These are phyloP conservation scores for Hydrolagus affinis DNA, from an alignment of 2,113 vertebrate species.

Conservation along the genomic window DNA sequence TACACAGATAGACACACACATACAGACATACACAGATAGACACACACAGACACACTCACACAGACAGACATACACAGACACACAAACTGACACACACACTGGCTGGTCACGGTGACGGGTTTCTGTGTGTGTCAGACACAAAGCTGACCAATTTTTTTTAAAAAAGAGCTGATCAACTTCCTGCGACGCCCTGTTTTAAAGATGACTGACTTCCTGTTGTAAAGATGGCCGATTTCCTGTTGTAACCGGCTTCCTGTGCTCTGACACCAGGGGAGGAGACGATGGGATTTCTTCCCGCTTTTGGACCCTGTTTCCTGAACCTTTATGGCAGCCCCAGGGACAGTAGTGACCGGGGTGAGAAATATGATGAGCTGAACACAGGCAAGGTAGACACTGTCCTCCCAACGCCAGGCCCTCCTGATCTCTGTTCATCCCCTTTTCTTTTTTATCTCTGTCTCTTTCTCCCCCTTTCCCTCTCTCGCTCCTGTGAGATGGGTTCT, in stretches of 20 bases:
- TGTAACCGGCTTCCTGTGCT: background rate
- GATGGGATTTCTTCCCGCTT: slow-evolving; percentile 48
- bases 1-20: too few species aligned
- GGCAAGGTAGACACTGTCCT: slow-evolving; percentile 22
- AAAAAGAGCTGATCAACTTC: background rate
- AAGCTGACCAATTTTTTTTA: background rate
- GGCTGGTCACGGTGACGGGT: too few species aligned
- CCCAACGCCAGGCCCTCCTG: too few species aligned
- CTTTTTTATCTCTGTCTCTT: too few species aligned
- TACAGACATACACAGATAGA: too few species aligned
- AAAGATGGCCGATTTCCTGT: too few species aligned
- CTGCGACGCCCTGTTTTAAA: background rate
- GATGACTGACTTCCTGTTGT: background rate
- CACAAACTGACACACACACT: too few species aligned
- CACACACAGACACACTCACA: too few species aligned
- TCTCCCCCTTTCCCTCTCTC: too few species aligned
- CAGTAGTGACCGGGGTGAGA: slow-evolving; percentile 30
- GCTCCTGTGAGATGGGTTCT: too few species aligned
- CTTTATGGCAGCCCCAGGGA: slow-evolving; percentile 46
- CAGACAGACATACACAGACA: too few species aligned
- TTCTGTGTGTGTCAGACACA: too few species aligned
- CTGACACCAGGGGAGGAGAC: slow-evolving; percentile 38
- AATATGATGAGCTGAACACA: slow-evolving; percentile 26
- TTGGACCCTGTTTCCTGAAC: slow-evolving; percentile 51
- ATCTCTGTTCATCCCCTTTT: background rate